These are phyloP conservation scores for Sylvilagus floridanus DNA, from an alignment of 2,797 vertebrate species.

Conservation along the genomic window DNA sequence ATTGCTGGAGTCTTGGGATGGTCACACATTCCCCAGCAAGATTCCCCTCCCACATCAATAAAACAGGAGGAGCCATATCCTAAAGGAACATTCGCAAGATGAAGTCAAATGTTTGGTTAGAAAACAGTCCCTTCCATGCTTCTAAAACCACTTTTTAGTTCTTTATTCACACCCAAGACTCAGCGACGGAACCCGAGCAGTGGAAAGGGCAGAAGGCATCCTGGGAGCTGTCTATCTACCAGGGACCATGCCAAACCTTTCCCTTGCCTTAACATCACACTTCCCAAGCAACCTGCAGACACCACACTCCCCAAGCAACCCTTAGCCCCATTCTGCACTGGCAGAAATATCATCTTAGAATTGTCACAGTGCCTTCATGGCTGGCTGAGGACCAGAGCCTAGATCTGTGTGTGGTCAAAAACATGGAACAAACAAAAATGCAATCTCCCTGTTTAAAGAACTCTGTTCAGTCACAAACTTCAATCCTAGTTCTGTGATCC, in stretches of 20 bases:
- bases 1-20: neutral
- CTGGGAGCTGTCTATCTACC: neutral
- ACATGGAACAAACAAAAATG: neutral
- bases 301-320: too few relatives aligned
- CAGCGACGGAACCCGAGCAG: neutral
- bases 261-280: neutral
- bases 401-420: constrained; percentile 8
- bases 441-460: constrained; percentile 15
- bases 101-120: constrained; percentile 12
- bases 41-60: neutral
- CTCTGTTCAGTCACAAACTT: constrained; percentile 35
- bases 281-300: neutral
- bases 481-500: neutral
- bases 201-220: neutral
- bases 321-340: neutral
- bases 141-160: neutral
- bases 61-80: neutral
- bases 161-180: neutral
- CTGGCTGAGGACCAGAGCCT: neutral
- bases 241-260: neutral
- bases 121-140: constrained; percentile 13
- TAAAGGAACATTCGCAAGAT: neutral
- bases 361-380: neutral
- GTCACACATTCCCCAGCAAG: neutral
- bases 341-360: constrained; percentile 6